phyloP scores from a whole-genome alignment of 2,888 invertebrate species.

The Nezara viridula region DNA sequence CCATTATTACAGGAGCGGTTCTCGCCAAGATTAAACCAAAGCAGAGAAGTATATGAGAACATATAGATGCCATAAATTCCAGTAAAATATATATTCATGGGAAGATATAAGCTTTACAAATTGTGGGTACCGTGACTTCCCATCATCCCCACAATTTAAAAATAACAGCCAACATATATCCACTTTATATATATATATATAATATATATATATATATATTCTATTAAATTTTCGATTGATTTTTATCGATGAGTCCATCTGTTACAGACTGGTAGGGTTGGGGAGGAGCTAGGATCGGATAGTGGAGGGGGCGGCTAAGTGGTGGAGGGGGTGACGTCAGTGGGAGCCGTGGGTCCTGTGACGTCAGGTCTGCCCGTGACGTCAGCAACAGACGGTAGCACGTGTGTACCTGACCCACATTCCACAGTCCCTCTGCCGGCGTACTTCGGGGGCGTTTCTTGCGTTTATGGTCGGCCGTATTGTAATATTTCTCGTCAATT shows the following conservation, averaged over 20 bases:
- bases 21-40: too few species aligned
- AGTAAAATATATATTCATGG: too few species aligned
- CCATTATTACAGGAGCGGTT: too few species aligned
- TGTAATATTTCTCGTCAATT: neutral
- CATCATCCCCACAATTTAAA: too few species aligned
- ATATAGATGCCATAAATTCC: too few species aligned
- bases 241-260: neutral
- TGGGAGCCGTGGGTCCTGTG: neutral
- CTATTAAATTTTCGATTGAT: neutral
- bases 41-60: too few species aligned
- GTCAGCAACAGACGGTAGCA: conserved; percentile 30
- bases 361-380: conserved; percentile 14
- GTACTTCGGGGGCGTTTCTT: conserved; percentile 22
- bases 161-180: too few species aligned
- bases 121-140: too few species aligned
- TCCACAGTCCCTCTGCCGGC: conserved; percentile 15
- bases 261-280: neutral
- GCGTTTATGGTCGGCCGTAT: neutral
- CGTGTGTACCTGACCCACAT: conserved; percentile 50
- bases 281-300: neutral
- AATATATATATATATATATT: too few species aligned
- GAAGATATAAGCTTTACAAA: too few species aligned
- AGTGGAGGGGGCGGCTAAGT: conserved; percentile 2
- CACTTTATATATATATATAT: too few species aligned
- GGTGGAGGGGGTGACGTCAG: conserved; percentile 40